phyloP scores from a whole-genome alignment of 2,797 vertebrate genomes.

The Lepilemur ruficaudatus region DNA sequence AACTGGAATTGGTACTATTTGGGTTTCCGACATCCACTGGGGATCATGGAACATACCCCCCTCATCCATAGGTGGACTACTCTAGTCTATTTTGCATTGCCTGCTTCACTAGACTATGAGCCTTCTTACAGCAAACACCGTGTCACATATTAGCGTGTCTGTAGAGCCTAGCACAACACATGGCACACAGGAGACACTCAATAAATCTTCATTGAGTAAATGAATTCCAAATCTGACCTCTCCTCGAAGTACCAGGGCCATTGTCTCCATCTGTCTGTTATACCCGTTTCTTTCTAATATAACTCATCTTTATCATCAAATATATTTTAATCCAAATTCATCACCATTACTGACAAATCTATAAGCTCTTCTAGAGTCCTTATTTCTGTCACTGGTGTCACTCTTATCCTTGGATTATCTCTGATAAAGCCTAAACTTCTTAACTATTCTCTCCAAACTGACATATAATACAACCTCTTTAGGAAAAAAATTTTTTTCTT shows the following conservation, averaged over 20 bases:
- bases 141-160: neutral
- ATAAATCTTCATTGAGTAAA: neutral
- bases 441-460: slow-evolving; percentile 5
- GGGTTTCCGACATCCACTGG: neutral
- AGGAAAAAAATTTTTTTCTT: neutral
- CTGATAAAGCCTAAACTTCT: neutral
- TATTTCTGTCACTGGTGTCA: neutral
- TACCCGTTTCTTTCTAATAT: neutral
- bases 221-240: neutral
- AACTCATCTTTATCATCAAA: neutral
- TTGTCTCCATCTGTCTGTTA: neutral
- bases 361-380: neutral
- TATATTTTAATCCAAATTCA: neutral
- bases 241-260: neutral
- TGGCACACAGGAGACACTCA: neutral
- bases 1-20: neutral
- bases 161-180: neutral
- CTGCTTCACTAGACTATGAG: neutral
- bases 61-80: neutral
- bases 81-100: neutral
- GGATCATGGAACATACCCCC: neutral
- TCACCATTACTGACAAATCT: neutral
- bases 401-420: neutral
- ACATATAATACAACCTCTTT: neutral
- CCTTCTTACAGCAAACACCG: neutral